Evolutionary conservation across 2,797 vertebrate genomes (phyloP).

Genomic region (Meriones psammophilus): DNA sequence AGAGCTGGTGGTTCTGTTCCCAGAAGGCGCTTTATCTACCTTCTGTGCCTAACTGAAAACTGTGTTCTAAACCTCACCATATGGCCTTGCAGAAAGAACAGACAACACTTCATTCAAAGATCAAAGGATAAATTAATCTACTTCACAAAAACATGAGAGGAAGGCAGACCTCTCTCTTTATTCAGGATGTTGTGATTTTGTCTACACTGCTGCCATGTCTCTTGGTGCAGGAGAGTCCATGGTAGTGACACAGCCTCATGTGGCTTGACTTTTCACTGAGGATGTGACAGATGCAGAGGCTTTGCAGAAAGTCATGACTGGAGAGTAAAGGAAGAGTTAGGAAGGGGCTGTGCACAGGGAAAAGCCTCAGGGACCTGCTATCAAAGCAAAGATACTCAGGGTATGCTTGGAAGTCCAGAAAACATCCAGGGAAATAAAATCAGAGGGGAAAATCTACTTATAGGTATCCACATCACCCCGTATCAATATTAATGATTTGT

Average conservation of each 20-base stretch:
- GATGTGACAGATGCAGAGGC: neutral
- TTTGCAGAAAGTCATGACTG: neutral
- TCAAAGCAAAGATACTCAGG: neutral
- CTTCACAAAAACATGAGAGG: neutral
- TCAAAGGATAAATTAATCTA: neutral
- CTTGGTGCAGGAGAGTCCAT: neutral
- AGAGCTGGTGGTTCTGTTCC: neutral
- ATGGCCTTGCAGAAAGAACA: neutral
- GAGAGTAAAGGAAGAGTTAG: neutral
- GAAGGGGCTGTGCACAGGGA: neutral
- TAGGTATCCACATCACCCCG: neutral
- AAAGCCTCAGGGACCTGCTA: neutral
- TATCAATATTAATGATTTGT: neutral
- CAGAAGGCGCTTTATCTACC: neutral
- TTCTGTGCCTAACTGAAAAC: neutral
- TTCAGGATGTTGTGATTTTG: neutral
- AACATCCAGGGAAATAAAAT: neutral
- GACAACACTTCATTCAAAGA: neutral
- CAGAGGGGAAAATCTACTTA: neutral
- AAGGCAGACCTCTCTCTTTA: neutral
- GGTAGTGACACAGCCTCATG: neutral
- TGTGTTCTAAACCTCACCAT: neutral
- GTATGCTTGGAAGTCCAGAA: neutral
- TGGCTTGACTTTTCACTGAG: neutral
- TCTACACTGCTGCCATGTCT: fast-evolving